These are phyloP conservation scores for Syritta pipiens DNA, from an alignment of 2,888 invertebrate genomes.

Conservation along the genomic window DNA sequence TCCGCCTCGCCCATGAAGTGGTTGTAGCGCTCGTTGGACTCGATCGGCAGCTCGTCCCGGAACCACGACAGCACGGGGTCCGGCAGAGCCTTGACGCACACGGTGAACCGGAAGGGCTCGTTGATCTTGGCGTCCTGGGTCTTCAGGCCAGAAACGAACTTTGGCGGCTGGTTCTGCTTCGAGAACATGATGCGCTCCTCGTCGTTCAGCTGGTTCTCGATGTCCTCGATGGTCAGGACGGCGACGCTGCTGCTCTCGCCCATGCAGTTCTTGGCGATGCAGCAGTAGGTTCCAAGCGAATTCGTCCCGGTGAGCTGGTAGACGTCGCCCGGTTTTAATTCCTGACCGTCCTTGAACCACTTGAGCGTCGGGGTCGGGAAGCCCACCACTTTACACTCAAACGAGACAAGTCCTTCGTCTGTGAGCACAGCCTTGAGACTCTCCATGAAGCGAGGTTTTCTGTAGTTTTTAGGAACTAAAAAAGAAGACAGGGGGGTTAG, in stretches of 20 bases:
- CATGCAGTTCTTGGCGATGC: conserved; percentile 94
- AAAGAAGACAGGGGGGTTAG: conserved; percentile 67
- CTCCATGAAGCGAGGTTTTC: conserved; percentile 94
- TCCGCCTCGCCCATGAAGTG: conserved; percentile 86
- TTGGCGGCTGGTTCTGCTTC: conserved; percentile 90
- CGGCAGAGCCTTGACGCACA: conserved; percentile 90
- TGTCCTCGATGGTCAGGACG: conserved; percentile 93
- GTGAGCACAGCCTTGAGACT: conserved; percentile 92
- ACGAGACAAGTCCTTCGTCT: conserved; percentile 94
- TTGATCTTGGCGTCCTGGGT: conserved; percentile 91
- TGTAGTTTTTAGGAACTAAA: conserved; percentile 93
- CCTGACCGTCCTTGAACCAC: conserved; percentile 96
- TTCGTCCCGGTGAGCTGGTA: conserved; percentile 95
- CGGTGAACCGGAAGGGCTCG: conserved; percentile 88
- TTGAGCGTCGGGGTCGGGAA: conserved; percentile 92
- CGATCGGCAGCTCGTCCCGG: conserved; percentile 90
- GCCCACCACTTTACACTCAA: conserved; percentile 95
- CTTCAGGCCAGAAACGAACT: conserved; percentile 89
- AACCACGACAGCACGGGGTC: conserved; percentile 93
- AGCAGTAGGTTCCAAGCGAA: conserved; percentile 93
- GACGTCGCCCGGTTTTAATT: conserved; percentile 94
- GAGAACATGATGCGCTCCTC: conserved; percentile 85
- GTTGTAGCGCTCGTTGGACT: conserved; percentile 85
- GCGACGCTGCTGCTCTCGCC: conserved; percentile 92
- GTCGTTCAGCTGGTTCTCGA: conserved; percentile 92